Percentiles rank a stretch among this genome's conserved stretches.
phyloP scores from a whole-genome alignment of 1,140 invertebrate genomes.

The Cephus cinctus region DNA sequence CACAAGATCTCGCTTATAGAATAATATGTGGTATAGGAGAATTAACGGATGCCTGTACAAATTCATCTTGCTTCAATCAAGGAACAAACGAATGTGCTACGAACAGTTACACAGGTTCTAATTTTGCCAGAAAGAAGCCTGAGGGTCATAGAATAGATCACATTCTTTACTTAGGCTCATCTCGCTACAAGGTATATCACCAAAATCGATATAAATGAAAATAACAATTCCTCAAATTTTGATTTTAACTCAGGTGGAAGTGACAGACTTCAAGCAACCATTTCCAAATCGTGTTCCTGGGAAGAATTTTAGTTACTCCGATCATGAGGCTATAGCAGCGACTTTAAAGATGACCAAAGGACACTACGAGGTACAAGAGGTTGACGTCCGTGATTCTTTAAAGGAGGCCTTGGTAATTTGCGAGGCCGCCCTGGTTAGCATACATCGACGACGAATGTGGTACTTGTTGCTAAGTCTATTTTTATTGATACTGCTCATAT shows the following conservation, averaged over 20 bases:
- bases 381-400: constrained; percentile 54
- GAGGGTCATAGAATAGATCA: constrained; percentile 90
- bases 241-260: constrained; percentile 55
- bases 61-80: constrained; percentile 23
- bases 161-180: constrained; percentile 71
- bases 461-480: constrained; percentile 60
- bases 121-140: constrained; percentile 59
- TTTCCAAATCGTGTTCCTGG: constrained; percentile 73
- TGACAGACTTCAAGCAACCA: constrained; percentile 67
- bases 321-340: constrained; percentile 86
- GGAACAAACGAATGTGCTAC: constrained; percentile 79
- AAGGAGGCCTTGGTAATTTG: constrained; percentile 64
- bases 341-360: constrained; percentile 57
- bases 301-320: constrained; percentile 78
- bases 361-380: constrained; percentile 16
- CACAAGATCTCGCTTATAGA: constrained; percentile 80
- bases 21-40: constrained; percentile 59
- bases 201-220: no score
- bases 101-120: constrained; percentile 76
- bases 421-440: constrained; percentile 57
- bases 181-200: constrained; percentile 56
- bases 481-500: constrained; percentile 54
- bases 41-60: constrained; percentile 47
- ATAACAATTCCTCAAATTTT: no score
- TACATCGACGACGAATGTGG: constrained; percentile 60